A percentile compares a stretch with the other conserved stretches of the same genome.
phyloP scores from a whole-genome alignment of 2,113 vertebrate species.

The Serinus canaria region DNA sequence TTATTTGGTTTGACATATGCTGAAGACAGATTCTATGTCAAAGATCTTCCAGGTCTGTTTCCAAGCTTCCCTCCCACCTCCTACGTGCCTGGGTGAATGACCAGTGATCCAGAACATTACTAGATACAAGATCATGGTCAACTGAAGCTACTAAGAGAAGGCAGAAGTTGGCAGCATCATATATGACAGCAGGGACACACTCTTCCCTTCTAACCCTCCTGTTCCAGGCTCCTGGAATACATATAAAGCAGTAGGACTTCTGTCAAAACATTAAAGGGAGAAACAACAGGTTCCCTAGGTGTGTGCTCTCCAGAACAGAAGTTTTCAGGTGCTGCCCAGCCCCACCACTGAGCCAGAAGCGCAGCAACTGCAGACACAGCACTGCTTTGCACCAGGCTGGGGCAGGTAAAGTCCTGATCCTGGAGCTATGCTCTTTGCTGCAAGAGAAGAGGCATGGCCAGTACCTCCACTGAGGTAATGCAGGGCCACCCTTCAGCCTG shows the following conservation, averaged over 20 bases:
- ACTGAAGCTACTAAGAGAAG: background rate
- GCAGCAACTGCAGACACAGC: background rate
- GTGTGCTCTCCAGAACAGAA: background rate
- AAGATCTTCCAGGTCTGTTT: background rate
- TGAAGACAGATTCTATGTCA: background rate
- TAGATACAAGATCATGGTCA: background rate
- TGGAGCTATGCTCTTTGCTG: background rate
- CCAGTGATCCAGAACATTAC: background rate
- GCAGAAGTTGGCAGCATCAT: background rate
- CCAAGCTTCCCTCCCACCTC: background rate
- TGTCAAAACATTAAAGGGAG: background rate
- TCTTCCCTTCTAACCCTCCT: background rate
- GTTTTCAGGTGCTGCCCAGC: background rate
- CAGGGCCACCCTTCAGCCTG: background rate
- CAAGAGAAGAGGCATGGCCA: background rate
- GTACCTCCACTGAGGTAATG: background rate
- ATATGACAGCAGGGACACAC: background rate
- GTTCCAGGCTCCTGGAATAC: background rate
- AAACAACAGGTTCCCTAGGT: background rate
- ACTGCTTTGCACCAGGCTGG: background rate
- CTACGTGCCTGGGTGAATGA: background rate
- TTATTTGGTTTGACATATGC: constrained; percentile 40
- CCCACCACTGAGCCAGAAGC: background rate
- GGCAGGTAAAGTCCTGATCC: background rate
- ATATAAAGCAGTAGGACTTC: background rate